Evolutionary conservation across 2,797 vertebrate genomes (phyloP).

Genomic region (Ambastaia sidthimunki): DNA sequence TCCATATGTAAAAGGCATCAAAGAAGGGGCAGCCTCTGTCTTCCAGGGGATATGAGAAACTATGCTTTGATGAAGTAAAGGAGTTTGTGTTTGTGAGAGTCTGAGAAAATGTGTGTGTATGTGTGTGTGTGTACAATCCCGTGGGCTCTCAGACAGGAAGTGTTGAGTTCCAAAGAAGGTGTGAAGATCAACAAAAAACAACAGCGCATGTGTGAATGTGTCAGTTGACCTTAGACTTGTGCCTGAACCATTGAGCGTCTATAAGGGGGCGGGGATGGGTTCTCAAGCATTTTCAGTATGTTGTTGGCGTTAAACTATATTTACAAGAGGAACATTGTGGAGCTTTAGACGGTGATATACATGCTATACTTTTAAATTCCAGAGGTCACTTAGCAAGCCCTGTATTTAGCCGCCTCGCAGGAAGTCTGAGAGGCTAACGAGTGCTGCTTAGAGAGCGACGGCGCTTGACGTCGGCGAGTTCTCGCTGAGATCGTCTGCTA

Average conservation of each 20-base stretch:
- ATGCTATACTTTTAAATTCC: constrained; percentile 17
- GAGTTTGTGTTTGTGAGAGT: constrained; percentile 29
- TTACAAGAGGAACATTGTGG: constrained; percentile 15
- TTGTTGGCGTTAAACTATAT: constrained; percentile 22
- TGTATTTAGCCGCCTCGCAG: constrained; percentile 19
- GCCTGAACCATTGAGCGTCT: constrained; percentile 47
- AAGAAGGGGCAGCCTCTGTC: constrained; percentile 2
- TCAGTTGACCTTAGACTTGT: constrained; percentile 47
- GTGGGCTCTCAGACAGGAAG: constrained; percentile 57
- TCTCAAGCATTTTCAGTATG: background rate
- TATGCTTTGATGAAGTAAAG: constrained; percentile 47
- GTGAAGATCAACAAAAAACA: constrained; percentile 52
- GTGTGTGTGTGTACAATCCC: background rate
- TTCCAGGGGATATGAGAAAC: constrained; percentile 8
- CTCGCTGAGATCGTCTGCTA: constrained; percentile 1
- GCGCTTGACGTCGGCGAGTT: background rate
- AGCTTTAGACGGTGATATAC: constrained; percentile 12
- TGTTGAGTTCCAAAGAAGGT: constrained; percentile 63
- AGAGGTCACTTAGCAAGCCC: background rate
- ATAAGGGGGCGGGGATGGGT: background rate
- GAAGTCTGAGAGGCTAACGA: background rate
- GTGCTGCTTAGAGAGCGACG: background rate
- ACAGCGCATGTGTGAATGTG: constrained; percentile 37
- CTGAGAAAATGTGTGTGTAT: background rate
- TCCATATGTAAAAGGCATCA: constrained; percentile 70